Base-by-base conservation (phyloP, 2,888 invertebrate genomes). In the Harmothoe impar region DNA sequence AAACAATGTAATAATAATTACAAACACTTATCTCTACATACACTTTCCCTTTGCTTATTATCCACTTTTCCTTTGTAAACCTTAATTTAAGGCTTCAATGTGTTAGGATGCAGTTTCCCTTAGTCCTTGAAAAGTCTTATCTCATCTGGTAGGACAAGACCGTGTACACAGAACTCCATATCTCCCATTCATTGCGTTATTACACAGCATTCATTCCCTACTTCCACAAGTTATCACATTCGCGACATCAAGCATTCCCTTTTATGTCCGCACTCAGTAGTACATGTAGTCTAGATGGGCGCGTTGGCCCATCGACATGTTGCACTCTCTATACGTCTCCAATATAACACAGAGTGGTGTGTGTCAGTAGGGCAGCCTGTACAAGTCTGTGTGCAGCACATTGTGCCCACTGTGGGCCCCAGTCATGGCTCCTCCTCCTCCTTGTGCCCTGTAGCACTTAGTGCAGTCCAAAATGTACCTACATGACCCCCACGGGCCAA, bases 101-200 rank as follows among this genome's bases (percentile, higher is more conserved):
- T n/a, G 62, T 62, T n/a, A 62, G 62, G n/a, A 62, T 62, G 62
- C 62, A 62, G 20, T n/a, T 62, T 20, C n/a, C 62, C 62, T 52
- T 17, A 10, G 17, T 52, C 54, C 54, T 12, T 7, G 62, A 62
- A 62, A 7, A 62, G 72, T 29, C 72, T 72, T 25, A 72, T 72
- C 72, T 72, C 72, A 72, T 72, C 31, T 72, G 72, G 72, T 72
- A 72, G 25, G 72, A 72, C 72, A 29, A 72, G 72, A 72, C 72
- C 25, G 29, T 15, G n/a, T 62, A 62, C 43, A 43, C 43, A 7
- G 43, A 43, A 43, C 43, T 3, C 10, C 43, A 7, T 43, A 43
- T 43, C 43, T 43, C 43, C 10, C n/a, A n/a, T 20, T 20, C 62
- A 3, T n/a, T 62, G 25, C 62, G 20, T 15, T 54, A 62, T 62